phyloP scores from a whole-genome alignment of 2,797 vertebrate genomes.

The Catharus ustulatus region DNA sequence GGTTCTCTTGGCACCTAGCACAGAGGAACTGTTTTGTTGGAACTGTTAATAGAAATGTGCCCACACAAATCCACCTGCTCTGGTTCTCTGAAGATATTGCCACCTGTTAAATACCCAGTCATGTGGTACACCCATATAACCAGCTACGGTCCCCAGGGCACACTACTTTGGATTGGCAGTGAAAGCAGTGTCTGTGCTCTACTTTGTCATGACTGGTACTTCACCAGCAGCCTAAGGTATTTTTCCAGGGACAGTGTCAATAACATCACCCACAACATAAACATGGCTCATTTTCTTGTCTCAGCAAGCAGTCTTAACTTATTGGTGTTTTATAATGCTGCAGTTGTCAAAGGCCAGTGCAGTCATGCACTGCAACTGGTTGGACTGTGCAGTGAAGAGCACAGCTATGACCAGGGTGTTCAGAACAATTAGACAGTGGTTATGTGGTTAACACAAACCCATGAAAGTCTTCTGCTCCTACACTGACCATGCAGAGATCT shows the following conservation, averaged over 20 bases:
- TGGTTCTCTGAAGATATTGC: neutral
- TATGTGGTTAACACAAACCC: neutral
- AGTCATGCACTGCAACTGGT: neutral
- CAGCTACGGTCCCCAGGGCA: neutral
- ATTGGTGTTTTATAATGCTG: neutral
- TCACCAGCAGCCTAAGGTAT: neutral
- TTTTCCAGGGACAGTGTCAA: neutral
- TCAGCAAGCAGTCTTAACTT: neutral
- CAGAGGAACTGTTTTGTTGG: neutral
- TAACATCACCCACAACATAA: neutral
- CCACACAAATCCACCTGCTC: neutral
- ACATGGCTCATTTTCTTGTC: neutral
- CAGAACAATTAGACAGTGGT: neutral
- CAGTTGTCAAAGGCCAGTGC: neutral
- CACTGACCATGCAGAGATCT: neutral
- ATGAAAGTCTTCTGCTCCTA: neutral
- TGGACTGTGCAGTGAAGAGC: neutral
- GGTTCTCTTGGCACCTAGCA: neutral
- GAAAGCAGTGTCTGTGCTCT: neutral
- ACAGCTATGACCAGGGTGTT: neutral
- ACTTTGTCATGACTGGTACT: neutral
- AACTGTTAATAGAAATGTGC: neutral
- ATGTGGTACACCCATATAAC: neutral
- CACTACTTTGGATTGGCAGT: neutral
- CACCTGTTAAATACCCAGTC: neutral